Evolutionary conservation across 2,888 invertebrate species (phyloP), one percentile per base, ranked within the genome.

Genomic region (Nemoura dubitans): DNA sequence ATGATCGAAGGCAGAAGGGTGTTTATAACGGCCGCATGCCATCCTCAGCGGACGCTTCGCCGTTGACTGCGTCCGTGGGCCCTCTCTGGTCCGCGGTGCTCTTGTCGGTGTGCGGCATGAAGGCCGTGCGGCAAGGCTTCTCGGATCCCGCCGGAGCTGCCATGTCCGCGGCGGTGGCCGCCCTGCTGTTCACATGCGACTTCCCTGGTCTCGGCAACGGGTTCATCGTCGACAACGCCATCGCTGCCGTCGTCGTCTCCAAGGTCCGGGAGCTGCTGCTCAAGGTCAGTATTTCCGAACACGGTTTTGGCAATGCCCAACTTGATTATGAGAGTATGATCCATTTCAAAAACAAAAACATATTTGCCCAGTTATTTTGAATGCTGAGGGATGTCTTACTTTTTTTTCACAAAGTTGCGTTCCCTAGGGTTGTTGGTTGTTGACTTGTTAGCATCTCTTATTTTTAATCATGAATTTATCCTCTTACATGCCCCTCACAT

Each of bases 101-200:
- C 28, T 94, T 98, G 87, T 96, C 96, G 86, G 93, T 98, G 7
- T 97, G 97, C 91, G 96, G 97, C 3, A 92, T 99, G 89, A 98
- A 99, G 91, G 96, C 96, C 89, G 93, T 99, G 84, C 94, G 99
- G 85, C 96, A 96, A 90, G 95, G 97, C 7, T 99, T 98, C 92
- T 97, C 97, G 1, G 97, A 98, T 92, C 96, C 98, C 3, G 96
- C 97, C 81, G 96, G 96, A 86, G 97, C 99, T 91, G 99, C 98
- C 92, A 93, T 98, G 89, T 97, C 99, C 87, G 93, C 99, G 83
- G 94, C 97, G 87, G 98, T 98, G 91, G 96, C 98, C 0, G 96
- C 96, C 28, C 94, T 99, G 28, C 94, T 98, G 90, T 98, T 98
- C 92, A 95, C 96, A 90, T 93, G 95, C 89, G 98, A 99, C 91